Evolutionary conservation across 2,888 invertebrate species (phyloP).

Genomic region (Cheilosia grossa): DNA sequence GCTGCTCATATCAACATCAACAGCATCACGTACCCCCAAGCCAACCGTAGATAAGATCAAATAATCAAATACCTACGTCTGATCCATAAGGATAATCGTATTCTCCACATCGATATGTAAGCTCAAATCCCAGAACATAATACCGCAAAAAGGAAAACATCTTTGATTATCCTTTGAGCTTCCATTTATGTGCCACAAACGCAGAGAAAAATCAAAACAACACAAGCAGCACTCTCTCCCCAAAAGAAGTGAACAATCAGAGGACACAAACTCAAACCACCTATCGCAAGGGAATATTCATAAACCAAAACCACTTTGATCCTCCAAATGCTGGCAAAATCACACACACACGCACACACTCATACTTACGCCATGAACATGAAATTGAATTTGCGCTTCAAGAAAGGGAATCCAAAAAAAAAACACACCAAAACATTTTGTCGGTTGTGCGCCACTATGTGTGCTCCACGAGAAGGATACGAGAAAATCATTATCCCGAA

Average conservation of each 20-base stretch:
- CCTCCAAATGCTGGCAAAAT: slow-evolving; percentile 67
- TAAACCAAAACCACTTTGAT: slow-evolving; percentile 66
- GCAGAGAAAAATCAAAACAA: background rate
- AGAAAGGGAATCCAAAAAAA: slow-evolving; percentile 1
- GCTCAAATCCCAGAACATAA: slow-evolving; percentile 55
- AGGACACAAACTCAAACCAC: slow-evolving; percentile 27
- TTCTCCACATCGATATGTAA: slow-evolving; percentile 18
- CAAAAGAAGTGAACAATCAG: slow-evolving; percentile 59
- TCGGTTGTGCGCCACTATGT: slow-evolving; percentile 6
- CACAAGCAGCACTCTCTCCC: background rate
- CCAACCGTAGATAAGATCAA: slow-evolving; percentile 4
- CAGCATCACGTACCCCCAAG: background rate
- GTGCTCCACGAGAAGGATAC: slow-evolving; percentile 35
- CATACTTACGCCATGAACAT: slow-evolving; percentile 45
- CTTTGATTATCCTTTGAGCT: slow-evolving; percentile 57
- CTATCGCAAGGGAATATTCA: slow-evolving; percentile 63
- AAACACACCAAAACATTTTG: background rate
- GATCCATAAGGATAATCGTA: slow-evolving; percentile 49
- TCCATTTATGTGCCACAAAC: background rate
- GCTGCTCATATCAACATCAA: background rate
- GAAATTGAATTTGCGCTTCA: slow-evolving; percentile 69
- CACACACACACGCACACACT: slow-evolving; percentile 29
- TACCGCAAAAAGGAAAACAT: slow-evolving; percentile 41
- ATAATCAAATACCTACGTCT: slow-evolving; percentile 22
- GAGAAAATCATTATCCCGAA: slow-evolving; percentile 65